Percentiles rank a stretch among this genome's conserved stretches.
phyloP scores from a whole-genome alignment of 1,140 invertebrate species.

The Magallana angulata region DNA sequence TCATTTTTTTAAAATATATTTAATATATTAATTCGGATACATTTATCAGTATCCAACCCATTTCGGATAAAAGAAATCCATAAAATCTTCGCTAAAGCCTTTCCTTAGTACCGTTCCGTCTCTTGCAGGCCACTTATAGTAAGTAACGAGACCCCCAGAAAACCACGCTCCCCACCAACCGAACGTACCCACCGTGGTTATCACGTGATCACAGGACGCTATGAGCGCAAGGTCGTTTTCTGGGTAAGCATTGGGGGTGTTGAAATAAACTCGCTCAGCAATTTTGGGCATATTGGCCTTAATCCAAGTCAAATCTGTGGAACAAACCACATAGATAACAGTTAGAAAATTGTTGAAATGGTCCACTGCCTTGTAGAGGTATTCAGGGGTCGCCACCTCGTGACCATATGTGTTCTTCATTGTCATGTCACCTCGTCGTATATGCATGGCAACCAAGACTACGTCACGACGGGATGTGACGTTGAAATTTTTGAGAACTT shows the following conservation, averaged over 20 bases:
- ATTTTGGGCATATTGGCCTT: conserved; percentile 46
- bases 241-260: conserved; percentile 16
- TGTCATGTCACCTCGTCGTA: conserved; percentile 60
- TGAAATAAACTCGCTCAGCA: conserved; percentile 19
- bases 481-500: conserved; percentile 28
- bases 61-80: conserved; percentile 56
- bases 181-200: conserved; percentile 65
- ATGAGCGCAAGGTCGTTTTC: conserved; percentile 66
- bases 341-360: conserved; percentile 49
- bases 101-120: conserved; percentile 41
- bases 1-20: neutral
- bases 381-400: conserved; percentile 52
- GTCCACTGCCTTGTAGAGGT: conserved; percentile 56
- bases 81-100: conserved; percentile 54
- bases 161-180: conserved; percentile 71
- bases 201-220: conserved; percentile 62
- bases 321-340: conserved; percentile 58
- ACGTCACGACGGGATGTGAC: conserved; percentile 34
- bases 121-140: conserved; percentile 58
- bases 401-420: conserved; percentile 51
- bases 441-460: conserved; percentile 57
- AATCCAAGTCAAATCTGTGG: conserved; percentile 55
- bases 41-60: conserved; percentile 50
- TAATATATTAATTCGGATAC: neutral
- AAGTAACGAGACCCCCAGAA: conserved; percentile 63